Percentiles rank a stretch among this genome's conserved stretches.
These are phyloP conservation scores for Atlantisia rogersi DNA, from an alignment of 2,113 vertebrate genomes.

Conservation along the genomic window DNA sequence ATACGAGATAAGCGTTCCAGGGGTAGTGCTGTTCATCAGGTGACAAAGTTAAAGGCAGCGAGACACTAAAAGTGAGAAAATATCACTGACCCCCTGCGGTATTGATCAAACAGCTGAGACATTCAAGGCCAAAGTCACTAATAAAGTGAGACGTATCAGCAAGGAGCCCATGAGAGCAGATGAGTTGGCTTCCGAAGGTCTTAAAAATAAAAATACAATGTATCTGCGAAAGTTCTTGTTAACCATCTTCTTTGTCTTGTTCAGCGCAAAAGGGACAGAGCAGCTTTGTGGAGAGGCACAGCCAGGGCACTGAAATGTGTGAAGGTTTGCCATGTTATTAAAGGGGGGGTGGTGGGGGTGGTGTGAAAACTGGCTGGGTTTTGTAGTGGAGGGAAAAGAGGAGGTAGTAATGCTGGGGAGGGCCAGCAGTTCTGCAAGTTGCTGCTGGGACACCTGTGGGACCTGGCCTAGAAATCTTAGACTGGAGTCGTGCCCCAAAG, in stretches of 20 bases:
- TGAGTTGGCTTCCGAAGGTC: slow-evolving; percentile 75
- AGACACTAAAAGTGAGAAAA: slow-evolving; percentile 95
- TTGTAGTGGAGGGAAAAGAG: not conserved
- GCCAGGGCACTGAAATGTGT: not conserved
- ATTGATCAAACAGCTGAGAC: slow-evolving; percentile 96
- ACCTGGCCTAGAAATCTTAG: not conserved
- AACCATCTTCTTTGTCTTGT: slow-evolving; percentile 76
- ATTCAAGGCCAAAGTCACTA: slow-evolving; percentile 98
- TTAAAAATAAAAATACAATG: slow-evolving; percentile 71
- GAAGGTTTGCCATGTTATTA: not conserved
- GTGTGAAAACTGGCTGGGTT: not conserved
- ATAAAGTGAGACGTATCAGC: slow-evolving; percentile 98
- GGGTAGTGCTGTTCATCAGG: slow-evolving; percentile 96
- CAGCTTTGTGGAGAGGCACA: not conserved
- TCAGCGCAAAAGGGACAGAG: slow-evolving; percentile 30
- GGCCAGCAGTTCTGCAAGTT: not conserved
- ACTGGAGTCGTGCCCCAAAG: not conserved
- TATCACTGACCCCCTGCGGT: slow-evolving; percentile 89
- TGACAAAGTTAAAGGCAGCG: slow-evolving; percentile 90
- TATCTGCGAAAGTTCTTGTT: slow-evolving; percentile 78
- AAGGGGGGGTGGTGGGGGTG: no score
- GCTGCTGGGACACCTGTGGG: not conserved
- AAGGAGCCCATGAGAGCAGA: slow-evolving; percentile 69
- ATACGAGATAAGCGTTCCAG: slow-evolving; percentile 97
- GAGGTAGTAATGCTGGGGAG: not conserved